Evolutionary conservation across 2,113 vertebrate species (phyloP), one percentile per base, ranked within the genome.

Genomic region (Panthera leo): DNA sequence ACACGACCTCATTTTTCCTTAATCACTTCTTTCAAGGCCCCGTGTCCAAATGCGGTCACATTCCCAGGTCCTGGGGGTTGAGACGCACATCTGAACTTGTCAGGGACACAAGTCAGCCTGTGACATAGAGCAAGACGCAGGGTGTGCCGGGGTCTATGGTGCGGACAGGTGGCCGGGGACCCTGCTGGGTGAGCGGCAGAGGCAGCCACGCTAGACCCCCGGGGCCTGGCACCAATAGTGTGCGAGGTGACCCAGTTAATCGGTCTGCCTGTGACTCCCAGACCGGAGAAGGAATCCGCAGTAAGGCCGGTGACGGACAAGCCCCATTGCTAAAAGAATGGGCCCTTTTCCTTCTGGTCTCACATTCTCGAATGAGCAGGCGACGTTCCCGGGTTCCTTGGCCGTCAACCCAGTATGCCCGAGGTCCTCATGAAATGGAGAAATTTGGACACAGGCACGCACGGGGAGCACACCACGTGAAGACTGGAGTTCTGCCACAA

Each of bases 131-230:
- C 48, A 48, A 80, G 85, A 88, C 19, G 31, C 21, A 15, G 73
- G 21, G 4, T 65, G 15, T 31, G 63, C 39, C 14, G 0, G 31
- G 25, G 70, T 11, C 15, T 8, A 0, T 7, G 42, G 25, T 3
- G 0, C 0, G 0, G 75, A 53, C 58, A 15, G 34, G 58, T 1
- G 70, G 58, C 58, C 13, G 3, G 85, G 82, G 42, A 75, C 25
- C 15, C 34, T 76, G 48, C 53, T 7, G 19, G 65, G 31, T 42
- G 34, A 16, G 45, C 1, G 0, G 9, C 3, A 0, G 11, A n/a
- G n/a, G 45, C 45, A 29, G 23, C 65, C n/a, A 23, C 10, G 2
- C 36, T 2, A 3, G 18, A 6, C 15, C 68, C 27, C 27, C 15
- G 1, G 75, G 8, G 63, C 19, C 7, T 65, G 19, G 19, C 39